phyloP scores from a whole-genome alignment of 2,888 invertebrate genomes.

The Rhagophthalmus giganteus region DNA sequence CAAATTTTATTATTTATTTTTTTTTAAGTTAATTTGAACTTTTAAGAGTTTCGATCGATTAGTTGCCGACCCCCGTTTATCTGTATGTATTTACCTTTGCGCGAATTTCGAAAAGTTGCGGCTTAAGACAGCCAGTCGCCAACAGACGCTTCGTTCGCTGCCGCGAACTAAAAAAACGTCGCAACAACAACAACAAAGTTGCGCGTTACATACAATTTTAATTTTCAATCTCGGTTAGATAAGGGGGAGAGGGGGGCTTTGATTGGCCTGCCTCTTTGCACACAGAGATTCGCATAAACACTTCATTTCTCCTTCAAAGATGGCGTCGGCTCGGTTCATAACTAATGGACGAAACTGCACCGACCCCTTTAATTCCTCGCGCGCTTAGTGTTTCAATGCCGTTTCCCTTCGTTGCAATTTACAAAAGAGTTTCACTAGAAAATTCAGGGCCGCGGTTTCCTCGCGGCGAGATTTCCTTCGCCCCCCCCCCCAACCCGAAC shows the following conservation, averaged over 20 bases:
- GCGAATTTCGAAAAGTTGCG: no score
- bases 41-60: no score
- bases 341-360: conserved; percentile 37
- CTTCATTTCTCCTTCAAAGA: conserved; percentile 28
- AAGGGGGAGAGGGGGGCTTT: conserved; percentile 22
- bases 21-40: no score
- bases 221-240: conserved; percentile 34
- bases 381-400: conserved; percentile 14
- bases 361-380: conserved; percentile 23
- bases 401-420: not conserved
- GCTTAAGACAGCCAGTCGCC: no score
- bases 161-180: conserved; percentile 13
- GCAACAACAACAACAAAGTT: conserved; percentile 31
- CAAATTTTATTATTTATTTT: conserved; percentile 20
- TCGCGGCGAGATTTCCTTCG: no score
- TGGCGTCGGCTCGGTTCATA: conserved; percentile 33
- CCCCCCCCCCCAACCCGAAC: not conserved
- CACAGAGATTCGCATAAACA: conserved; percentile 30
- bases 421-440: conserved; percentile 4
- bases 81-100: no score
- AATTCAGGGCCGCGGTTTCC: no score
- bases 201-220: conserved; percentile 38
- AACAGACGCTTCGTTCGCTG: conserved; percentile 6
- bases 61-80: no score
- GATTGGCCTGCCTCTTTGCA: conserved; percentile 32